Conservation (phyloP, 1,140 invertebrate species). For the Phymastichus coffea region DNA sequence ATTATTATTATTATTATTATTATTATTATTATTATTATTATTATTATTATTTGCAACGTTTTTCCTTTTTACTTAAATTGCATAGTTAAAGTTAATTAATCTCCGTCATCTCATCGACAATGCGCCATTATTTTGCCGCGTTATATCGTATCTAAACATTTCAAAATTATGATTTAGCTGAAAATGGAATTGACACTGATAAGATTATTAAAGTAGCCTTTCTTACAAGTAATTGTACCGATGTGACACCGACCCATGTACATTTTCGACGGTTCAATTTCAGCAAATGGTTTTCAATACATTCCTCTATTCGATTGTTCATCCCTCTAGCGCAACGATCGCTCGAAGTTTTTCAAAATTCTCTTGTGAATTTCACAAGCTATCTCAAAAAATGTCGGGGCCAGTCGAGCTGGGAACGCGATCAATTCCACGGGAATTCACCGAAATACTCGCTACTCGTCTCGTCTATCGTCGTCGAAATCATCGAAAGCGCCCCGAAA, state of each 20-base stretch:
- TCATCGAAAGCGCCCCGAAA: no score
- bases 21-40: no score
- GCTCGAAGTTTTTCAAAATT: neutral
- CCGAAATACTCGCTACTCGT: slow-evolving; percentile 15
- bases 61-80: no score
- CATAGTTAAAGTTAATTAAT: slow-evolving; percentile 34
- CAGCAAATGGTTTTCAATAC: slow-evolving; percentile 27
- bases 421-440: slow-evolving; percentile 19
- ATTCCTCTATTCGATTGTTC: slow-evolving; percentile 19
- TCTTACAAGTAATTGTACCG: slow-evolving; percentile 53
- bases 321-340: slow-evolving; percentile 4
- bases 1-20: no score
- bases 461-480: no score
- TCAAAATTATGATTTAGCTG: slow-evolving; percentile 51
- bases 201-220: slow-evolving; percentile 55
- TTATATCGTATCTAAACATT: slow-evolving; percentile 33
- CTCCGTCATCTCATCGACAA: slow-evolving; percentile 21
- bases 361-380: no score
- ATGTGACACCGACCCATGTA: slow-evolving; percentile 47
- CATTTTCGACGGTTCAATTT: slow-evolving; percentile 36
- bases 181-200: slow-evolving; percentile 59
- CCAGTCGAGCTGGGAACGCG: slow-evolving; percentile 3
- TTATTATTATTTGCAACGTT: no score
- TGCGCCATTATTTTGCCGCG: slow-evolving; percentile 21
- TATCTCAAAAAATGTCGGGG: no score